Conservation (phyloP, 1,140 invertebrate genomes). For the Antheraea mylitta region DNA sequence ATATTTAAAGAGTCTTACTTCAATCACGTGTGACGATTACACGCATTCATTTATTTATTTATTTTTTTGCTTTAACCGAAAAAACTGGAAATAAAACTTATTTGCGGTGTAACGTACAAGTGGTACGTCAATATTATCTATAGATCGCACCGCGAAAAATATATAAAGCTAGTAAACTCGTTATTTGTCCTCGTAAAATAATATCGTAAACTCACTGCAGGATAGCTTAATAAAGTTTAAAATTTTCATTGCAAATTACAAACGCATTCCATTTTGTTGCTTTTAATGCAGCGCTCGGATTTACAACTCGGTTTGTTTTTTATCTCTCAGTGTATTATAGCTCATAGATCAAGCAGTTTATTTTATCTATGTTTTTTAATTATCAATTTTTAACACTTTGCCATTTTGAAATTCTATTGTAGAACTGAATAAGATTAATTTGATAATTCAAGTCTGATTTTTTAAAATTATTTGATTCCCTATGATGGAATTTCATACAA, state of each 20-base stretch:
- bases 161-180: constrained; percentile 16
- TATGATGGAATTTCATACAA: no score
- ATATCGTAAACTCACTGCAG: constrained; percentile 17
- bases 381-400: no score
- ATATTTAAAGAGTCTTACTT: no score
- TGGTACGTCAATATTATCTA: not conserved
- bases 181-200: constrained; percentile 11
- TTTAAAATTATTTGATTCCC: no score
- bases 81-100: not conserved
- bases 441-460: no score
- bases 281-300: not conserved
- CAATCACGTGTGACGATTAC: no score
- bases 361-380: no score
- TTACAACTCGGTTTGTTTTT: not conserved
- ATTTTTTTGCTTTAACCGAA: no score
- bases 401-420: no score
- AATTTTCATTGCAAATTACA: constrained; percentile 25
- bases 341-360: no score
- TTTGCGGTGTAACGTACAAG: not conserved
- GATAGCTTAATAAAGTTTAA: constrained; percentile 20
- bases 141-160: not conserved
- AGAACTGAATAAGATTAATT: no score
- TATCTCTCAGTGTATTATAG: not conserved
- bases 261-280: constrained; percentile 5
- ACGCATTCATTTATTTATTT: no score